Conservation (phyloP, 1,140 invertebrate genomes). For the Drosophila funebris region DNA sequence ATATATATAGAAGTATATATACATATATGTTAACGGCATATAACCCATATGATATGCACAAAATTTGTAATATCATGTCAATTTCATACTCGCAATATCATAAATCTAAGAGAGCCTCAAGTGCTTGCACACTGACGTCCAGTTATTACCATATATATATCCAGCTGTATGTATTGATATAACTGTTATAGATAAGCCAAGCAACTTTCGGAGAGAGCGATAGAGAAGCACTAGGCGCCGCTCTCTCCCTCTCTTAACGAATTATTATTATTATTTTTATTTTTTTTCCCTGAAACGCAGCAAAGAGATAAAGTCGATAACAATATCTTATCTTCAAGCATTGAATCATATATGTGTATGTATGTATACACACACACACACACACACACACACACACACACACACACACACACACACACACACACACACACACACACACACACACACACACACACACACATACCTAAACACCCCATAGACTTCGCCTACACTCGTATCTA, state of each 20-base stretch:
- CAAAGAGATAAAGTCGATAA: constrained; percentile 71
- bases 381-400: constrained; percentile 4
- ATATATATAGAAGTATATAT: not conserved
- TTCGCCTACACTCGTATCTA: constrained; percentile 8
- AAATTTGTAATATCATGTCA: constrained; percentile 20
- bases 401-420: constrained; percentile 5
- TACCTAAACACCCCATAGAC: no score
- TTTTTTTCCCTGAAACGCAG: constrained; percentile 4
- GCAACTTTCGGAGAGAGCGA: not conserved
- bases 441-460: not conserved
- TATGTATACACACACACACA: constrained; percentile 11
- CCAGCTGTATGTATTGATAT: not conserved
- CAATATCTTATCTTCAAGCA: constrained; percentile 72
- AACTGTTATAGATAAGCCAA: constrained; percentile 17
- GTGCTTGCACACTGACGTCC: not conserved
- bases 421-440: not conserved
- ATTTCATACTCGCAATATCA: constrained; percentile 8
- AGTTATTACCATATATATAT: constrained; percentile 2
- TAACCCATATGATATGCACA: constrained; percentile 11
- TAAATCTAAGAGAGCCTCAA: constrained; percentile 34
- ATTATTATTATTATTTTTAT: constrained; percentile 33
- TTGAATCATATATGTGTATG: constrained; percentile 56
- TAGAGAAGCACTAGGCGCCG: not conserved
- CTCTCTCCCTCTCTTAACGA: constrained; percentile 57
- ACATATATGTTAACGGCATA: constrained; percentile 22